phyloP scores from a whole-genome alignment of 2,113 vertebrate genomes.

The Rhineura floridana region DNA sequence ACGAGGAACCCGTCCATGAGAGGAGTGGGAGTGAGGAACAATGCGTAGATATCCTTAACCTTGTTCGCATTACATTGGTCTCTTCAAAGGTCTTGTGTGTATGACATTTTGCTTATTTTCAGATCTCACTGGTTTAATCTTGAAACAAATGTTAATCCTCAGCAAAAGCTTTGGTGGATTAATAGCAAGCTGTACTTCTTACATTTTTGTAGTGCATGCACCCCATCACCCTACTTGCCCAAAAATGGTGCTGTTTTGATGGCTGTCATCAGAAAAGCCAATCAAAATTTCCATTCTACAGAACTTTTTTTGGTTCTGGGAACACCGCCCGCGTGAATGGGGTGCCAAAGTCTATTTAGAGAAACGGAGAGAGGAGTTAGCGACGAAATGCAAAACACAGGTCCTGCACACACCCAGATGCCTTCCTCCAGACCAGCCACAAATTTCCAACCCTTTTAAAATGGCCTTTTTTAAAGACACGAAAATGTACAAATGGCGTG shows the following conservation, averaged over 20 bases:
- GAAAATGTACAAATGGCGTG: constrained; percentile 9
- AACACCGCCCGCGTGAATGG: background rate
- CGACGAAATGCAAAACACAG: constrained; percentile 18
- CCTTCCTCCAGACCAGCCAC: background rate
- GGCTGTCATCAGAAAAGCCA: background rate
- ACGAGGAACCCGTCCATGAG: too few relatives aligned
- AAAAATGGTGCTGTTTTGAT: background rate
- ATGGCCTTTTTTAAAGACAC: background rate
- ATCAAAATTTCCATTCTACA: constrained; percentile 29
- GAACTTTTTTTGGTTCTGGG: constrained; percentile 37
- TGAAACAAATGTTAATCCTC: background rate
- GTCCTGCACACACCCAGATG: background rate
- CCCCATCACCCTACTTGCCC: background rate
- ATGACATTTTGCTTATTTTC: background rate
- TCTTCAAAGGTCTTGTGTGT: background rate
- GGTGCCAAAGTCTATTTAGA: constrained; percentile 37
- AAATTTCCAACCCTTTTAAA: constrained; percentile 42
- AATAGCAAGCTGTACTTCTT: background rate
- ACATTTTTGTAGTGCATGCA: background rate
- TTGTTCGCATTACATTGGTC: background rate
- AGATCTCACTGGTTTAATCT: background rate
- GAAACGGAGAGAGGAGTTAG: constrained; percentile 13
- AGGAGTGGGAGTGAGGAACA: too few relatives aligned
- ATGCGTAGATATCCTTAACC: too few relatives aligned
- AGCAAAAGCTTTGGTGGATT: background rate